Evolutionary conservation across 2,797 vertebrate species (phyloP), one percentile per base, ranked within the genome.

Genomic region (Sebastes trivittatus): DNA sequence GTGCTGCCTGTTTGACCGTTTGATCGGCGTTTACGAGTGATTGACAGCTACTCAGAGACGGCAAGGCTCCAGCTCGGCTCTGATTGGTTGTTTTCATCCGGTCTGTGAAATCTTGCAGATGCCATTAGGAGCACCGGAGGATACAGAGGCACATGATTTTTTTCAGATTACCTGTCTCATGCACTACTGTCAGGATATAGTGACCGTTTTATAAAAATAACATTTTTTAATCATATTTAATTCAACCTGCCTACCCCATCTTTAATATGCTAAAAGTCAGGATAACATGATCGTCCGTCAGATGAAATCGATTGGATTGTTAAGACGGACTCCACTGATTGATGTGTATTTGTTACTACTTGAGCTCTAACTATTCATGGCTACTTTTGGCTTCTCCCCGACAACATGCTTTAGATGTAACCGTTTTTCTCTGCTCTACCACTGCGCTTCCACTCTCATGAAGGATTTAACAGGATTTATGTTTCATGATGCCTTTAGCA

Each of bases 381-480:
- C 72, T 80, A 23, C 74, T 82, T 36, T 58, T 58, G 38, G 58
- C 83, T 4, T 76, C 59, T 78, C 61, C 68, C 63, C 11, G 63
- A 66, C 75, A 54, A 49, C 59, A 27, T 13, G 61, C 77, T 79
- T 75, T 61, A 22, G 59, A 55, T 62, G 59, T n/a, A 49, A 74
- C 54, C 11, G 34, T 56, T 62, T 79, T 75, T 60, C 62, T 65
- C 36, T 49, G 62, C 64, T 60, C 42, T 36, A 1, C 38, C 16
- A n/a, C 63, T 59, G 58, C 7, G 1, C 63, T 76, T 75, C 64
- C 58, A 36, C 58, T 74, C 61, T 80, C 56, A 54, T 78, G 64
- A 85, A 83, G 71, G 74, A 66, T 87, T 87, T 68, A 87, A 78
- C 64, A 82, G 81, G 70, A 85, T 90, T 82, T 66, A 80, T 75